Evolutionary conservation across 2,888 invertebrate genomes (phyloP).

Genomic region (Yponomeuta malinellus): DNA sequence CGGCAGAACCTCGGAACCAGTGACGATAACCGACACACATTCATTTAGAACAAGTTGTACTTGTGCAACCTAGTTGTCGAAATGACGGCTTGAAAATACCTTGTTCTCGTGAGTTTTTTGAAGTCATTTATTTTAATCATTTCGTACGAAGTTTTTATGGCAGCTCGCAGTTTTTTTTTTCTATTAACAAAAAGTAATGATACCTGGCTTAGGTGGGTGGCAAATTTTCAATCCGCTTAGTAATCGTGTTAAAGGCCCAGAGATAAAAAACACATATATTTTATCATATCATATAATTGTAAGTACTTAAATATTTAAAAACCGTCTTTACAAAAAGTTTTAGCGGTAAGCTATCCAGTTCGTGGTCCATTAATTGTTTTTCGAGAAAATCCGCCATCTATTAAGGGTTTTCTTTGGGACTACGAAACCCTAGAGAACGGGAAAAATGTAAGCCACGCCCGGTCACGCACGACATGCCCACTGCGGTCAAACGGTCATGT

Average conservation of each 20-base stretch:
- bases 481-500: constrained; percentile 7
- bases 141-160: not conserved
- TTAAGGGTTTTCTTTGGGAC: too few species aligned
- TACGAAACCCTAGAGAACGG: not conserved
- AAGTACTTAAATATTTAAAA: too few species aligned
- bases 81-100: constrained; percentile 1
- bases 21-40: not conserved
- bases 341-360: too few species aligned
- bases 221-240: not conserved
- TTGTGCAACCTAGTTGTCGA: not conserved
- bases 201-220: not conserved
- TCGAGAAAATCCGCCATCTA: too few species aligned
- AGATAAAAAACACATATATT: too few species aligned
- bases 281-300: too few species aligned
- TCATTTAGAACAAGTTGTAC: not conserved
- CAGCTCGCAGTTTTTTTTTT: not conserved
- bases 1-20: not conserved
- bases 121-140: not conserved
- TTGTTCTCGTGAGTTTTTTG: not conserved
- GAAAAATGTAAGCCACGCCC: not conserved
- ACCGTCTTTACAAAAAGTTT: too few species aligned
- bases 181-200: not conserved
- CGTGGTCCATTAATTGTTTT: too few species aligned
- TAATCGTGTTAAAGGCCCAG: not conserved
- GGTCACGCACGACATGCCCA: constrained; percentile 4